Conservation (phyloP, 2,797 vertebrate species). For the Trematomus bernacchii region DNA sequence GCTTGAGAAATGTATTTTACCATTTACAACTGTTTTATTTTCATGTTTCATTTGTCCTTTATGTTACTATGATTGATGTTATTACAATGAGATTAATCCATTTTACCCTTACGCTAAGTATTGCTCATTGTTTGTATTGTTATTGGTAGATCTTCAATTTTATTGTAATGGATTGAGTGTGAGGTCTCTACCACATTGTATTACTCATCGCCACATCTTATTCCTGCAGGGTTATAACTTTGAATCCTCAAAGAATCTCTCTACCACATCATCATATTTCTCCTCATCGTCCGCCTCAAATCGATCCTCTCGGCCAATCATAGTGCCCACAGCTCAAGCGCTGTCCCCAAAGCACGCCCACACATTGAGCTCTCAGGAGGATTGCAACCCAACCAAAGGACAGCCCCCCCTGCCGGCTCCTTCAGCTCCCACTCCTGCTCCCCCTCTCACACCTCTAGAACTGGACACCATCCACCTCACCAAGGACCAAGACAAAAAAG, state of each 20-base stretch:
- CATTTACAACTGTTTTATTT: too few species aligned
- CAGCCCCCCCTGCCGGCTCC: slow-evolving; percentile 46
- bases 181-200: background rate
- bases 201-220: slow-evolving; percentile 12
- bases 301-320: slow-evolving; percentile 86
- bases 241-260: slow-evolving; percentile 86
- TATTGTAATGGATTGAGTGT: background rate
- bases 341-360: slow-evolving; percentile 73
- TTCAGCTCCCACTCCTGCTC: slow-evolving; percentile 71
- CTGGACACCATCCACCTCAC: slow-evolving; percentile 78
- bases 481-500: slow-evolving; percentile 79
- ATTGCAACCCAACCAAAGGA: slow-evolving; percentile 64
- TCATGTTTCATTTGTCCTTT: too few species aligned
- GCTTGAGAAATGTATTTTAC: too few species aligned
- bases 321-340: slow-evolving; percentile 91
- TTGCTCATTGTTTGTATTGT: background rate
- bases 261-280: slow-evolving; percentile 61
- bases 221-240: slow-evolving; percentile 88
- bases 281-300: slow-evolving; percentile 62
- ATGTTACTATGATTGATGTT: too few species aligned
- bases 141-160: background rate
- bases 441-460: slow-evolving; percentile 69
- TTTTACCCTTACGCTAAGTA: background rate
- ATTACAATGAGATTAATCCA: too few species aligned
- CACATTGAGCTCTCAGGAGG: slow-evolving; percentile 58